These are phyloP conservation scores for Patagioenas fasciata DNA, from an alignment of 2,113 vertebrate genomes.

Conservation along the genomic window DNA sequence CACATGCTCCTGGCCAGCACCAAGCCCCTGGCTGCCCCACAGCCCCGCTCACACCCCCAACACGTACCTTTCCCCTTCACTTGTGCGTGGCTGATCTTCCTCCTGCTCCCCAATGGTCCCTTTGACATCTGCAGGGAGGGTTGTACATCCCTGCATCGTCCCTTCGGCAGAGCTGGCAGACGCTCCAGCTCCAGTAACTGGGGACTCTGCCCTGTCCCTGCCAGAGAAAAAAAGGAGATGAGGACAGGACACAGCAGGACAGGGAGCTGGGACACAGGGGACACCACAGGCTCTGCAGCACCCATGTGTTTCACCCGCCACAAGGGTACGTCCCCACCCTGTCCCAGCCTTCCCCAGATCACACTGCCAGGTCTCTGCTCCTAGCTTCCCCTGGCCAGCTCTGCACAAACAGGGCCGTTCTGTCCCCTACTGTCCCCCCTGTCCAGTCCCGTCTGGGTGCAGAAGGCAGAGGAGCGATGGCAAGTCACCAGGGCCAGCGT, in stretches of 20 bases:
- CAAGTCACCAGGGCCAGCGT: rapidly evolving
- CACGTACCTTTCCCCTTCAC: conserved; percentile 52
- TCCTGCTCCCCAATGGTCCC: not conserved
- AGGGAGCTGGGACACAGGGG: not conserved
- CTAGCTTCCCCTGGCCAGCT: not conserved
- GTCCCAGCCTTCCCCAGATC: not conserved
- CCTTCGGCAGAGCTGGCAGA: not conserved
- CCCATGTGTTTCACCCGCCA: not conserved
- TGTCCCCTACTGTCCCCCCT: not conserved
- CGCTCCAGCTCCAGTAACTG: not conserved
- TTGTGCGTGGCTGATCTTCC: conserved; percentile 15
- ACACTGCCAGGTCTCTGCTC: not conserved
- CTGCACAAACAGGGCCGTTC: rapidly evolving
- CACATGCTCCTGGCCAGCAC: not conserved
- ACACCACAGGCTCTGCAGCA: not conserved
- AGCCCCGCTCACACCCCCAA: not conserved
- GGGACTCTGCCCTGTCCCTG: not conserved
- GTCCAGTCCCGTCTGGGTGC: not conserved
- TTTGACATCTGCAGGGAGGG: not conserved
- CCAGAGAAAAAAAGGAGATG: not conserved
- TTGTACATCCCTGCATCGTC: rapidly evolving
- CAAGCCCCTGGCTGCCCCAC: not conserved
- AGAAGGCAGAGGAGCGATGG: not conserved
- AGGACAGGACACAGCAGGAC: not conserved
- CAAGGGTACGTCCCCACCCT: not conserved